Evolutionary conservation across 23 tunicate species (phyloP).

Genomic region (Oikopleura albicans): DNA sequence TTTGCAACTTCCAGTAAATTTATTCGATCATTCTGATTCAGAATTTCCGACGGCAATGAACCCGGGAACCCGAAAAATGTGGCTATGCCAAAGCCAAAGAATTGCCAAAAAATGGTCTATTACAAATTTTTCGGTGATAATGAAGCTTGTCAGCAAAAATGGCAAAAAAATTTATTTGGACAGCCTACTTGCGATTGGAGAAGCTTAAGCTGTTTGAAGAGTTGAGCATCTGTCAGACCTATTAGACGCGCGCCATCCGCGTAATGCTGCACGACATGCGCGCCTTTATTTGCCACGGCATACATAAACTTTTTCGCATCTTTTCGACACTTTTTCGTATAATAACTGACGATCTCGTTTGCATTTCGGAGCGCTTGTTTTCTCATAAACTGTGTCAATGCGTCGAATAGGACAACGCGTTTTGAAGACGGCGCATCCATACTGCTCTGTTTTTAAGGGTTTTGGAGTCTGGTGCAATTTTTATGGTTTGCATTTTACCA

Average conservation of each 20-base stretch:
- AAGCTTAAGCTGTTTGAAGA: constrained; percentile 27
- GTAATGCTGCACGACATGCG: constrained; percentile 52
- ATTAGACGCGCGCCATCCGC: constrained; percentile 47
- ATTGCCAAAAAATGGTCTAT: too few relatives aligned
- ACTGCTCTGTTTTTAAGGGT: too few relatives aligned
- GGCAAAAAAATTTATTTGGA: too few relatives aligned
- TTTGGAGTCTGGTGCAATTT: too few relatives aligned
- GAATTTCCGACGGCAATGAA: too few relatives aligned
- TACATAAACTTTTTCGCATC: constrained; percentile 26
- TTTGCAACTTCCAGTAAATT: too few relatives aligned
- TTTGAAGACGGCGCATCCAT: background rate
- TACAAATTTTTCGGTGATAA: too few relatives aligned
- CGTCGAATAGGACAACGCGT: constrained; percentile 31
- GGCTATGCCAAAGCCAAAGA: too few relatives aligned
- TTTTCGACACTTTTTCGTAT: constrained; percentile 39
- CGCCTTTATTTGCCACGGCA: constrained; percentile 20
- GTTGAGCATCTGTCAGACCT: constrained; percentile 34
- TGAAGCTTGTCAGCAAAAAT: too few relatives aligned
- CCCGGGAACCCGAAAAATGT: too few relatives aligned
- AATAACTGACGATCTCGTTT: constrained; percentile 49
- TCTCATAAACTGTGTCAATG: constrained; percentile 51
- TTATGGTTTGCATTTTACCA: too few relatives aligned
- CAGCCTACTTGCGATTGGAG: background rate
- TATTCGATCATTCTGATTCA: too few relatives aligned
- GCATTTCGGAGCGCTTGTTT: constrained; percentile 52